Evolutionary conservation across 1,140 invertebrate genomes (phyloP).

Genomic region (Melanaphis sacchari): DNA sequence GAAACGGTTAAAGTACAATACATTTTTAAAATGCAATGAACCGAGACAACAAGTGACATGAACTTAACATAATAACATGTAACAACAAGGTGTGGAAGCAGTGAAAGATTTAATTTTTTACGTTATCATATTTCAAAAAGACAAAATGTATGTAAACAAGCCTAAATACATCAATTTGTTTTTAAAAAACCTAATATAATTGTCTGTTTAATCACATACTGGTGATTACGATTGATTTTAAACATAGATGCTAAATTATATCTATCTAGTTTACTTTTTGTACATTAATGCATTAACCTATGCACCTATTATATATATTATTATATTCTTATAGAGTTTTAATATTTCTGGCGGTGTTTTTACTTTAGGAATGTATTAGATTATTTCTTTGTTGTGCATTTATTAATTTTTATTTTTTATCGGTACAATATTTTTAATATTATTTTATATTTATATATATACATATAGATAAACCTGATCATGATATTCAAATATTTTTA

Average conservation of each 20-base stretch:
- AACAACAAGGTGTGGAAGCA: not conserved
- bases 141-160: not conserved
- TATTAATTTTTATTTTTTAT: not conserved
- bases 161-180: not conserved
- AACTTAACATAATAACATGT: not conserved
- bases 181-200: not conserved
- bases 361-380: not conserved
- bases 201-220: not conserved
- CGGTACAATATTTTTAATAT: not conserved
- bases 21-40: not conserved
- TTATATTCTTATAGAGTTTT: not conserved
- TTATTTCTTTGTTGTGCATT: not conserved
- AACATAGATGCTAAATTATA: not conserved
- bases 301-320: not conserved
- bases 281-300: not conserved
- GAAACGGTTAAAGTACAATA: not conserved
- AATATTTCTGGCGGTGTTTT: not conserved
- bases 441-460: not conserved
- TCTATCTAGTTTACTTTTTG: not conserved
- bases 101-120: conserved; percentile 13
- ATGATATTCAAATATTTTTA: not conserved
- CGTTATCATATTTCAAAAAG: not conserved
- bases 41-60: not conserved
- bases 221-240: not conserved
- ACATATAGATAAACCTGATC: not conserved